Conservation (phyloP, 2,888 invertebrate species). For the Hyppa rectilinea region DNA sequence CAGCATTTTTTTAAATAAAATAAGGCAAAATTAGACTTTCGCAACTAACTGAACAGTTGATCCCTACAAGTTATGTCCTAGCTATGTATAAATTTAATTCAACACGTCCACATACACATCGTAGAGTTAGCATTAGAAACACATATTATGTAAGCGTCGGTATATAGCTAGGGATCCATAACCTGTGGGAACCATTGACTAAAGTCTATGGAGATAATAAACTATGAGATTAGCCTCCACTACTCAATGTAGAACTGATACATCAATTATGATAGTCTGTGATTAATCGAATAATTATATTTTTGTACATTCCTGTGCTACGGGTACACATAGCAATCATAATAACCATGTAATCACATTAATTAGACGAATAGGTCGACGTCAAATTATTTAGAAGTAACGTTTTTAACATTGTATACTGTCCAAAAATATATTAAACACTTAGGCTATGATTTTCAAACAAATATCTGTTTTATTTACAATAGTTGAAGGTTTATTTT, state of each 20-base stretch:
- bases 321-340: constrained; percentile 79
- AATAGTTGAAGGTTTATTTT: constrained; percentile 67
- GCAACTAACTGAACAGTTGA: neutral
- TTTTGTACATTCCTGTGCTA: constrained; percentile 89
- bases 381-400: constrained; percentile 71
- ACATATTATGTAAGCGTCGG: constrained; percentile 46
- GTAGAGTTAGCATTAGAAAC: constrained; percentile 35
- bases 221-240: constrained; percentile 37
- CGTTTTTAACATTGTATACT: constrained; percentile 64
- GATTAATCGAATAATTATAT: constrained; percentile 85
- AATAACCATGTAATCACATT: constrained; percentile 62
- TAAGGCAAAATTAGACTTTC: constrained; percentile 40
- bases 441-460: constrained; percentile 72
- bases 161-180: constrained; percentile 9
- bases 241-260: constrained; percentile 64
- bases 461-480: constrained; percentile 68
- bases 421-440: constrained; percentile 66
- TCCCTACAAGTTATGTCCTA: constrained; percentile 34
- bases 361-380: constrained; percentile 61
- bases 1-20: too few relatives aligned
- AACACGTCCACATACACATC: constrained; percentile 56
- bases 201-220: constrained; percentile 47
- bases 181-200: constrained; percentile 35
- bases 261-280: constrained; percentile 79
- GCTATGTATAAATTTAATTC: constrained; percentile 32